Conservation (phyloP, 2,797 vertebrate species). For the Prunella strophiata region DNA sequence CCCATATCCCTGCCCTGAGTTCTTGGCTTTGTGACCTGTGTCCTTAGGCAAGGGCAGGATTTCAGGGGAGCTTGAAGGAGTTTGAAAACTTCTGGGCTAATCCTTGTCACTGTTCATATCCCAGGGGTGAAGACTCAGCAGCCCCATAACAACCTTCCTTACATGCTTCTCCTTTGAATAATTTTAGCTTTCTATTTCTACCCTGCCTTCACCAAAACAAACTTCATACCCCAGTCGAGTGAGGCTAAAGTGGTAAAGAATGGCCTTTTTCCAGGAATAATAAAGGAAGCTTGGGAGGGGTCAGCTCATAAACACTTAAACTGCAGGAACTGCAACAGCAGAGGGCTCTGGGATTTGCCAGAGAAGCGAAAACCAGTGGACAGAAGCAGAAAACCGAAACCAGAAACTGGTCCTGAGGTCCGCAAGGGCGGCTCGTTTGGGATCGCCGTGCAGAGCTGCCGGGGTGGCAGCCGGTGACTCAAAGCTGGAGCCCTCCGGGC, state of each 20-base stretch:
- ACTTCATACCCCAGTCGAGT: not conserved
- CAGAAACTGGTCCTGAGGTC: not conserved
- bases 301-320: not conserved
- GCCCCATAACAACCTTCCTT: not conserved
- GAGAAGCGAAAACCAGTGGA: not conserved
- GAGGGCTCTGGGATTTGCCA: not conserved
- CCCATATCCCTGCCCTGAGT: not conserved
- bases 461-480: not conserved
- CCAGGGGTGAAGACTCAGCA: not conserved
- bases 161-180: not conserved
- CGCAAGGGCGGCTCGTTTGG: accelerated
- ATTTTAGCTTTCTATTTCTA: not conserved
- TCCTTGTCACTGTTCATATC: not conserved
- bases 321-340: not conserved
- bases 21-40: not conserved
- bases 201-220: not conserved
- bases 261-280: not conserved
- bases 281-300: not conserved
- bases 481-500: accelerated
- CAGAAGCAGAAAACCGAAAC: not conserved
- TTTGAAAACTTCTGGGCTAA: not conserved
- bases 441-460: accelerated
- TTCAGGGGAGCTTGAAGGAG: not conserved
- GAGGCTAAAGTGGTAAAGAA: not conserved
- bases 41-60: not conserved